Base-by-base conservation (phyloP, 2,113 vertebrate species). In the Alligator sinensis region DNA sequence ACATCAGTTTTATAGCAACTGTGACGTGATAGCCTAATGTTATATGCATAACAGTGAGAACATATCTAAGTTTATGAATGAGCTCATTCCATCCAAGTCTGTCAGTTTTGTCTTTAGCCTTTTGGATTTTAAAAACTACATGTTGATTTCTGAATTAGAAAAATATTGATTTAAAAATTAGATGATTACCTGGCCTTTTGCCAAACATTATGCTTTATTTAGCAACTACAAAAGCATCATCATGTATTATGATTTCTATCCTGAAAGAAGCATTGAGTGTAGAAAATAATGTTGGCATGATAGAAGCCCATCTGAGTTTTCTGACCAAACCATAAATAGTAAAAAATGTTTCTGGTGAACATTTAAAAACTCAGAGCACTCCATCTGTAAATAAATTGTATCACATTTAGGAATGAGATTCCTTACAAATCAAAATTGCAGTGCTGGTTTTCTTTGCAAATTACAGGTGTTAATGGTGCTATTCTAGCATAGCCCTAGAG, bases 1-100 rank as follows among this genome's bases (percentile, higher is more conserved):
- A 24, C 4, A 6, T 6, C 59, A 5, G 28, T 6, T 13, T 21
- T 3, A 64, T 47, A 61, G 55, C 0, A 0, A 60, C 25, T 30
- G 79, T 1, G 47, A 66, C 62, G 15, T 9, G 0, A 21, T 68
- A 28, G 11, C 11, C 30, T n/a, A n/a, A 6, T 12, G 57, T 18
- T 21, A 4, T 2, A 12, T 47, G 60, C 79, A 64, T 4, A 47
- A 80, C 72, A 15, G 2, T 62, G 47, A 24, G 28, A 60, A 3
- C 0, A 15, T 10, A 4, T 59, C 14, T 80, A 66, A 3, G 4
- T 22, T 84, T 74, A 77, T 13, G 66, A 24, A 80, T 3, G 4
- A 64, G 14, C 47, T 58, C 68, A 25, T 21, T 25, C 85, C 2
- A 59, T 34, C 68, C 9, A 25, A 24, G 13, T 72, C 55, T 22